phyloP scores from a whole-genome alignment of 2,113 vertebrate genomes.

The Amblyopsis rosae region DNA sequence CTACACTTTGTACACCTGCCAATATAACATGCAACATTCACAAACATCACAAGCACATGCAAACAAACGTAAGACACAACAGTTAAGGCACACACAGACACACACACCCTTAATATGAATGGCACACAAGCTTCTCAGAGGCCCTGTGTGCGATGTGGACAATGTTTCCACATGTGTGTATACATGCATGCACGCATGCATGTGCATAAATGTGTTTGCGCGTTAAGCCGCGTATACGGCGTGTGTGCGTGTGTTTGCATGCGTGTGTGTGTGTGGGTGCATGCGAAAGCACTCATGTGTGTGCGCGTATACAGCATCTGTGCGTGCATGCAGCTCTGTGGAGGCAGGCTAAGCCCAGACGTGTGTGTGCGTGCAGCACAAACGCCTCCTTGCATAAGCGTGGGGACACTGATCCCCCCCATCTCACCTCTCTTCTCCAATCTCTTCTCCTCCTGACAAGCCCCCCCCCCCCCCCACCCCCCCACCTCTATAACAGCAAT shows the following conservation, averaged over 20 bases:
- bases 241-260: background rate
- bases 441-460: slow-evolving; percentile 45
- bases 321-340: slow-evolving; percentile 42
- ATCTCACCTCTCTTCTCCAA: background rate
- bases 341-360: slow-evolving; percentile 71
- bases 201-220: background rate
- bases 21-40: slow-evolving; percentile 18
- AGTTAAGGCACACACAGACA: background rate
- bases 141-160: slow-evolving; percentile 45
- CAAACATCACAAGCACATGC: slow-evolving; percentile 26
- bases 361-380: slow-evolving; percentile 70
- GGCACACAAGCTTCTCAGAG: slow-evolving; percentile 60
- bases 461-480: background rate
- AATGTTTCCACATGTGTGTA: background rate
- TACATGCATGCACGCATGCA: background rate
- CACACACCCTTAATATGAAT: slow-evolving; percentile 58
- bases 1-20: background rate
- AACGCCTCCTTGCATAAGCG: slow-evolving; percentile 74
- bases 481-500: background rate
- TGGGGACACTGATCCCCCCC: slow-evolving; percentile 29
- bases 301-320: slow-evolving; percentile 16
- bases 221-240: background rate
- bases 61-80: background rate
- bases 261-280: slow-evolving; percentile 20
- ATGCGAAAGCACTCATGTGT: slow-evolving; percentile 57